These are phyloP conservation scores for Theonella swinhoei DNA, from an alignment of 37 sponge, comb jelly and placozoan species.

Conservation along the genomic window DNA sequence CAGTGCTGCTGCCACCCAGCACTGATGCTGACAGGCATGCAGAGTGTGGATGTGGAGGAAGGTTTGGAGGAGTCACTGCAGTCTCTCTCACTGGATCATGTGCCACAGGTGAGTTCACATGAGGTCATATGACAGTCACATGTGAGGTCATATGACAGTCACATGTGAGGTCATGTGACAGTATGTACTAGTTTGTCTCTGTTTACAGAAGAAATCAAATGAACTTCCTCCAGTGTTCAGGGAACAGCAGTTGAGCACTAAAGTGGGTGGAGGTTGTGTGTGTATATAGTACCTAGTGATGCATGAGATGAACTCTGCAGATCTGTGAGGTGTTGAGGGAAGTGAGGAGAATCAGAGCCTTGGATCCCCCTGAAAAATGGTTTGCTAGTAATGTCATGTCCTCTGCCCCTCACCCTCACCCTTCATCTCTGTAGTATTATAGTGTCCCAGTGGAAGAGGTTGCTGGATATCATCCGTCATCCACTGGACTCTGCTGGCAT, in stretches of 20 bases:
- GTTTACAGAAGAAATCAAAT: not conserved
- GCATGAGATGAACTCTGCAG: not conserved
- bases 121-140: not conserved
- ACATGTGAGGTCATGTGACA: not conserved
- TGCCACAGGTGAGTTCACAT: not conserved
- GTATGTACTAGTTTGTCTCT: not conserved
- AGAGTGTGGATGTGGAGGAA: conserved; percentile 11
- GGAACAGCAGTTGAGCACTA: conserved; percentile 21
- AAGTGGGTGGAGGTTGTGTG: conserved; percentile 1
- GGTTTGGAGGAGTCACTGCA: conserved; percentile 46
- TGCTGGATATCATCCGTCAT: conserved; percentile 60
- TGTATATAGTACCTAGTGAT: no score
- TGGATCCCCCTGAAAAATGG: not conserved
- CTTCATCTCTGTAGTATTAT: not conserved
- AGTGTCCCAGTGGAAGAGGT: conserved; percentile 76
- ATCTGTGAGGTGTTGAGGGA: conserved; percentile 1
- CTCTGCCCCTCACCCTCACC: not conserved
- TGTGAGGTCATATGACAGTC: not conserved
- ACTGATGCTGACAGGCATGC: conserved; percentile 40
- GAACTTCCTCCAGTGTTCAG: conserved; percentile 14
- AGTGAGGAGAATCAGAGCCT: not conserved
- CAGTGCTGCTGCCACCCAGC: conserved; percentile 69
- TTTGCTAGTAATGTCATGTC: no score
- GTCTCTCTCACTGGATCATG: conserved; percentile 34
- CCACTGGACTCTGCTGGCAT: conserved; percentile 47